Base-by-base conservation (phyloP, 2,888 invertebrate species). In the Rhagophthalmus giganteus region DNA sequence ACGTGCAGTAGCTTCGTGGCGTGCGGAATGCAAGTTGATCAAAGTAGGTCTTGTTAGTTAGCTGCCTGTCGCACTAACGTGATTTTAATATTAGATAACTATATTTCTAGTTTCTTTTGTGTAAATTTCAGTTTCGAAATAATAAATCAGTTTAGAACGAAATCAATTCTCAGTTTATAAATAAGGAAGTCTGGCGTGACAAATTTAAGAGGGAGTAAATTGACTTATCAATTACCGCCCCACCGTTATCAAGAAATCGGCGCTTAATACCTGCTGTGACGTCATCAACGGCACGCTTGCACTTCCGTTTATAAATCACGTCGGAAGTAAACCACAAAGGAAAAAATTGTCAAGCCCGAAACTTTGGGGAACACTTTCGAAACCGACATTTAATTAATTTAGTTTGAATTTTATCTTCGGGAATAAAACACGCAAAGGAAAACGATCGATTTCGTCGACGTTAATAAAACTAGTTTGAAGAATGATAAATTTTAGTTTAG, bases 181-280 rank as follows among this genome's bases (percentile, higher is more conserved):
- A 39, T 41, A 37, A 25, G 24, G 12, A 37, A 37, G 14, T 8
- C 42, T 58, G 44, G 59, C 59, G 59, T 59, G 59, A 57, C 49
- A 41, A 33, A 34, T 49, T 53, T 49, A 55, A 57, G 53, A 53
- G 54, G 51, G 51, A 44, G 46, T 51, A 55, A 55, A 57, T 57
- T 59, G 57, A 57, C 54, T 59, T 59, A 59, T 58, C 59, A 59
- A 59, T 59, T 59, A 57, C 57, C 32, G 35, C 55, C 57, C 45
- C 28, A 46, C 44, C 45, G 59, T 55, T 59, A 57, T 57, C 58
- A 38, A 35, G 46, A 37, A 57, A 57, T 57, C 54, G 44, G 32
- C 49, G 42, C 53, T 58, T 58, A 54, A 56, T 56, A 54, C 53
- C 55, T 42, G 45, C 56, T 54, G 47, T 58, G 50, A 48, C 48